Conservation (phyloP, 2,888 invertebrate species). For the Acrobasis consociella region DNA sequence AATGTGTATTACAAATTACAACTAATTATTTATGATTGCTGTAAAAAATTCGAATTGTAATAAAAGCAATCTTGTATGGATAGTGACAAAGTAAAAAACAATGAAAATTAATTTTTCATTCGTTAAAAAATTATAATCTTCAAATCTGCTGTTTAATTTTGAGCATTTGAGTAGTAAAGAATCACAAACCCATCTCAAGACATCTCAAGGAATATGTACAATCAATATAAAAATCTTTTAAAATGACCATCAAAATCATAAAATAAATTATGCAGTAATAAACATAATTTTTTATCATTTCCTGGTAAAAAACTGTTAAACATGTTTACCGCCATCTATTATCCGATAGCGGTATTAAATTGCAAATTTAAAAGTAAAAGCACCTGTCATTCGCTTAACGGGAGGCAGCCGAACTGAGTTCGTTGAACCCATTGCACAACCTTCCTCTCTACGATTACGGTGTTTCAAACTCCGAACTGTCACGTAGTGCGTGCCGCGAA, state of each 20-base stretch:
- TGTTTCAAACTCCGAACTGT: constrained; percentile 42
- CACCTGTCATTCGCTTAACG: constrained; percentile 70
- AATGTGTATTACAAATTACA: no score
- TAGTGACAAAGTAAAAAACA: no score
- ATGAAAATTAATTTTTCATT: no score
- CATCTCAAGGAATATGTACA: background rate
- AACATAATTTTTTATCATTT: constrained; percentile 21
- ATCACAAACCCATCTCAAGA: no score
- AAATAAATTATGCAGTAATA: background rate
- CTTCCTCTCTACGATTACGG: constrained; percentile 40
- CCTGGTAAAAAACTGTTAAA: constrained; percentile 34
- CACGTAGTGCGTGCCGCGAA: constrained; percentile 63
- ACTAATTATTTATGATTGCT: no score
- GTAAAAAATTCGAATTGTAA: no score
- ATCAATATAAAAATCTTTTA: background rate
- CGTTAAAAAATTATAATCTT: no score
- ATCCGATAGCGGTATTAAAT: constrained; percentile 70
- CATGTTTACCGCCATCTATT: constrained; percentile 61
- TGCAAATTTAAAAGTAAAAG: constrained; percentile 78
- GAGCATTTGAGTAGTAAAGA: no score
- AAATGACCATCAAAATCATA: background rate
- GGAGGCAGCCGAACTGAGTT: constrained; percentile 71
- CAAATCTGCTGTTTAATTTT: no score
- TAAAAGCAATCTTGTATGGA: no score
- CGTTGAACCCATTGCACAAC: constrained; percentile 70